Evolutionary conservation across 2,113 vertebrate species (phyloP).

Genomic region (Leucoraja erinaceus): DNA sequence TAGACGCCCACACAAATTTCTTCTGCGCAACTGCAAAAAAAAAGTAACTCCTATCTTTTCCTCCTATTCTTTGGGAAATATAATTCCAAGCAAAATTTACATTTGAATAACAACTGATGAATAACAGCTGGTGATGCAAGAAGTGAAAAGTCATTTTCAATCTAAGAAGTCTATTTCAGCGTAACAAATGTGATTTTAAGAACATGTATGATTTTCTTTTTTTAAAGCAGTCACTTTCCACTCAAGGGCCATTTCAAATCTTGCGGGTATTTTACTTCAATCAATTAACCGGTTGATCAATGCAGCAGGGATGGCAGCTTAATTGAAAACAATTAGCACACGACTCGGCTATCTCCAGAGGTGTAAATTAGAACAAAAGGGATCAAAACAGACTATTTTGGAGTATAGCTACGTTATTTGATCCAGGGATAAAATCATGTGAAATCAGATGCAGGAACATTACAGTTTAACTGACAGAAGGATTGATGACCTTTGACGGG

Average conservation of each 20-base stretch:
- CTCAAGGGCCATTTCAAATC: conserved; percentile 46
- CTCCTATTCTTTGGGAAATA: not conserved
- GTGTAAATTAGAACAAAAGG: conserved; percentile 42
- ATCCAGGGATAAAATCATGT: conserved; percentile 44
- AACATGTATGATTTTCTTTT: no score
- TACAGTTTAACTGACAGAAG: conserved; percentile 29
- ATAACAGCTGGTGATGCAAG: not conserved
- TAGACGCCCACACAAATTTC: not conserved
- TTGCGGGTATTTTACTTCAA: conserved; percentile 48
- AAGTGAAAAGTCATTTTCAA: not conserved
- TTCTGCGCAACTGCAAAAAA: not conserved
- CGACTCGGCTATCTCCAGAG: conserved; percentile 39
- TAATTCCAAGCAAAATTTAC: not conserved
- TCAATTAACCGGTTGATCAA: conserved; percentile 55
- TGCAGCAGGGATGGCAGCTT: conserved; percentile 48
- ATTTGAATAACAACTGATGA: not conserved
- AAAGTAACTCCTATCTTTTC: not conserved
- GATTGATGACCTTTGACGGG: conserved; percentile 6
- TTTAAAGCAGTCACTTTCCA: not conserved
- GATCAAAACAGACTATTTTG: conserved; percentile 42
- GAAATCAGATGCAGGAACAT: conserved; percentile 38
- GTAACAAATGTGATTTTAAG: not conserved
- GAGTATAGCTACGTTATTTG: conserved; percentile 41
- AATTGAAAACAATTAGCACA: conserved; percentile 51
- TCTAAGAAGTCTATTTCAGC: not conserved